Evolutionary conservation across 2,888 invertebrate genomes (phyloP).

Genomic region (Chrysodeixis includens): DNA sequence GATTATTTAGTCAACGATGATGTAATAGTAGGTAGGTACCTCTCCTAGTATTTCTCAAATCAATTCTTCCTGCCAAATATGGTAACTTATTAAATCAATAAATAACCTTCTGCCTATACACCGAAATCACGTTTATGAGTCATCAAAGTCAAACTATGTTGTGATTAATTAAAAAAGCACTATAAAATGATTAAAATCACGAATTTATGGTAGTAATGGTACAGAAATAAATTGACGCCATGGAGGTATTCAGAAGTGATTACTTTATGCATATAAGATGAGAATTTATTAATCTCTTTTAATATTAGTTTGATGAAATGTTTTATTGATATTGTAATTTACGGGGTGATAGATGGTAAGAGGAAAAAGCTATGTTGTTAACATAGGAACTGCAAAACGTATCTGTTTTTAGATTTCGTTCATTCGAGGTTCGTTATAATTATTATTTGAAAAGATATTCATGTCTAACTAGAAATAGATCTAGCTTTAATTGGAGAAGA

Average conservation of each 20-base stretch:
- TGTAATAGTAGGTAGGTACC: background rate
- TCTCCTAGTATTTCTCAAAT: background rate
- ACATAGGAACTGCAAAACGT: background rate
- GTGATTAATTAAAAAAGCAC: slow-evolving; percentile 37
- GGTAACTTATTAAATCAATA: background rate
- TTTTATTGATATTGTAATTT: background rate
- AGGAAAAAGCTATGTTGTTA: background rate
- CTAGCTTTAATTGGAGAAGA: background rate
- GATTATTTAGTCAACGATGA: background rate
- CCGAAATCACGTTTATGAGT: background rate
- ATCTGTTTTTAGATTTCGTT: background rate
- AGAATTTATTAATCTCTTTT: slow-evolving; percentile 12
- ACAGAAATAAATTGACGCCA: slow-evolving; percentile 31
- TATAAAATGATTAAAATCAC: slow-evolving; percentile 47
- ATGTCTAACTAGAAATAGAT: background rate
- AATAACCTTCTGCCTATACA: background rate
- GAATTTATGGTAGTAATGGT: slow-evolving; percentile 22
- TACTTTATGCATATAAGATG: slow-evolving; percentile 2
- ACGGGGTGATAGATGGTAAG: no score
- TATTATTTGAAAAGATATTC: no score
- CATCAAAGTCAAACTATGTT: slow-evolving; percentile 18
- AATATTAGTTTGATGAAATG: slow-evolving; percentile 26
- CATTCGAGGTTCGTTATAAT: background rate
- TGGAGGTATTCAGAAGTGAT: slow-evolving; percentile 23
- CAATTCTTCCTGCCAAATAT: background rate